A percentile compares a stretch with the other conserved stretches of the same genome.
Evolutionary conservation across 1,140 invertebrate species (phyloP).

Genomic region (Leptonema lineaticorne): DNA sequence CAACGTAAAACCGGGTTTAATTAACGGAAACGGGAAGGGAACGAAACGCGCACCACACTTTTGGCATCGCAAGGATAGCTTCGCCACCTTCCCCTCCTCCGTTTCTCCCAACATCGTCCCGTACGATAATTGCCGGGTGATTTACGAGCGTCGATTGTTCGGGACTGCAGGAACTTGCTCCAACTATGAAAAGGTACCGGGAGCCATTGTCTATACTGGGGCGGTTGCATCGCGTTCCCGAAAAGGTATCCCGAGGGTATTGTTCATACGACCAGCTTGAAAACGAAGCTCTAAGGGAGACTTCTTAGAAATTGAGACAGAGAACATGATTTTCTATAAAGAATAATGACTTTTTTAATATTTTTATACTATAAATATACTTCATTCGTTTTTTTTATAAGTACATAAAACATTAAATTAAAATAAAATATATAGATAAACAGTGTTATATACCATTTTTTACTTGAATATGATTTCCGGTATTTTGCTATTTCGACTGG

Average conservation of each 20-base stretch:
- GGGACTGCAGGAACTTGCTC: slow-evolving; percentile 26
- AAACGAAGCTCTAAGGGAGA: too few species aligned
- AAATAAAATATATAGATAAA: too few species aligned
- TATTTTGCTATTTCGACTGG: too few species aligned
- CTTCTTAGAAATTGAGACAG: too few species aligned
- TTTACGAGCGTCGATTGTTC: slow-evolving; percentile 33
- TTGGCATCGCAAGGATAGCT: background rate
- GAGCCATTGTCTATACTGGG: slow-evolving; percentile 11
- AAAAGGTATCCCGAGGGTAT: background rate
- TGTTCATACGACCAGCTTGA: too few species aligned
- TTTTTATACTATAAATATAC: too few species aligned
- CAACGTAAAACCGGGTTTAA: slow-evolving; percentile 1
- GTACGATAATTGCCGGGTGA: slow-evolving; percentile 32
- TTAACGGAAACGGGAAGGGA: background rate
- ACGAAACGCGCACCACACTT: background rate
- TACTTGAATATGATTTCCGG: too few species aligned
- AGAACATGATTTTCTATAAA: too few species aligned
- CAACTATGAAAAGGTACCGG: slow-evolving; percentile 18
- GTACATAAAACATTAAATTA: too few species aligned
- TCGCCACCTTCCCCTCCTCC: background rate
- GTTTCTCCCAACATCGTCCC: background rate
- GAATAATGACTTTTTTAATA: too few species aligned
- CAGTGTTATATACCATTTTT: too few species aligned
- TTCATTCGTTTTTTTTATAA: too few species aligned
- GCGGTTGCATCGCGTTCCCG: slow-evolving; percentile 3